Base-by-base conservation (phyloP, 2,888 invertebrate species). In the Spisula solida region DNA sequence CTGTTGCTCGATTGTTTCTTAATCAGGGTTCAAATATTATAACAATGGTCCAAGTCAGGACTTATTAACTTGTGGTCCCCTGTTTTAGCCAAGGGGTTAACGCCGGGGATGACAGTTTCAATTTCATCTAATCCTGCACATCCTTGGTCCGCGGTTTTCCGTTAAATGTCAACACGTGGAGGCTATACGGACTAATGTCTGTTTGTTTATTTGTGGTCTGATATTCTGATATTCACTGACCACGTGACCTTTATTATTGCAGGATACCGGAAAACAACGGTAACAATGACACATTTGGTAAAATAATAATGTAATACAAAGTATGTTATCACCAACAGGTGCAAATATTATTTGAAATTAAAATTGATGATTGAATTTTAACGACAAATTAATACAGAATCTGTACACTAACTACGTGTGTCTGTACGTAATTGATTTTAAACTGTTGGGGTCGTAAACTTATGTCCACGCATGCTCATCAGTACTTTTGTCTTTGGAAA, bases 81-180 rank as follows among this genome's bases (percentile, higher is more conserved):
- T 34, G 25, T 31, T 75, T 31, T 75, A 75, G 34, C 75, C 75
- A 75, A 1, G 31, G 70, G 75, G 31, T 14, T 29, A 34, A 34
- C 12, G n/a, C 8, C 16, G 75, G 75, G 75, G 18, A 25, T 29
- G 31, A 34, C n/a, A 75, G 25, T 18, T 75, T 75, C 34, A 75
- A 75, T 75, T 75, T 75, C 18, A 2, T 34, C 18, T 75, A 75
- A 75, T 75, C 75, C 31, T 14, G 34, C 10, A 75, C 75, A 75
- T 75, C 75, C 75, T 25, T 75, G 18, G 34, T 31, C 75, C 29
- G 75, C 5, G 31, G 31, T 34, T 75, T 75, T 31, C 83, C 83
- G 83, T 83, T 83, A 83, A 75, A 83, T 83, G 83, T 83, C 83
- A 82, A 82, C 82, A 82, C 47, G 66, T 70, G 34, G 16, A 18